Conservation (phyloP, 2,797 vertebrate genomes). For the Epinephelus awoara region DNA sequence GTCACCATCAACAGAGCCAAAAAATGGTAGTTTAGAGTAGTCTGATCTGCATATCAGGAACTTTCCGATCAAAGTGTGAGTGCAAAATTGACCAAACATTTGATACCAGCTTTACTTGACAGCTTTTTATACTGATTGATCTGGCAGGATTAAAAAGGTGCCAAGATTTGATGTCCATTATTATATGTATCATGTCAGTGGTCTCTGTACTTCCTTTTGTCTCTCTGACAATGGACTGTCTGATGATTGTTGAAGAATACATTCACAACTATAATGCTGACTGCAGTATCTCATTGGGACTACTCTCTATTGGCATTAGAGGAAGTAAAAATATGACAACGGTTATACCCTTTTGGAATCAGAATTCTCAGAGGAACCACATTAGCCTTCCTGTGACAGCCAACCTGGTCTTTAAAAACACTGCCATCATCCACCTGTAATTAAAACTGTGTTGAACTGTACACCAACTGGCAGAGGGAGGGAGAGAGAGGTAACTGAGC, state of each 20-base stretch:
- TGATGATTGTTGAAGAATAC: neutral
- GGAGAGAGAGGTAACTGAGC: conserved; percentile 39
- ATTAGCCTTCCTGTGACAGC: conserved; percentile 22
- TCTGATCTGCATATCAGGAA: neutral
- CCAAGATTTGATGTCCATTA: neutral
- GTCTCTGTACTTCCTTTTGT: neutral
- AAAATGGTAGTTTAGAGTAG: neutral
- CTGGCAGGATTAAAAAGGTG: neutral
- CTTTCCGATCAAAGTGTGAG: neutral
- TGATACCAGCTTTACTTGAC: neutral
- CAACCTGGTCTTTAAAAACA: conserved; percentile 22
- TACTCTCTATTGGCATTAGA: neutral
- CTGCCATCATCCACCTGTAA: conserved; percentile 33
- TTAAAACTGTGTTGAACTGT: conserved; percentile 43
- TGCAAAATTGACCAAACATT: neutral
- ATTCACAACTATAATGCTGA: neutral
- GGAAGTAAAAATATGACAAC: neutral
- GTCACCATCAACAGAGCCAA: neutral
- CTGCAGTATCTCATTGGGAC: neutral
- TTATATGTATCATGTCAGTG: neutral
- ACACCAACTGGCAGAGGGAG: conserved; percentile 38
- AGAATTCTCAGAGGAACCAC: neutral
- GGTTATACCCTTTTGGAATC: neutral
- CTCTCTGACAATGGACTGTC: neutral
- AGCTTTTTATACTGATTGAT: neutral